These are phyloP conservation scores for Drepana falcataria DNA, from an alignment of 2,888 invertebrate genomes.

Conservation along the genomic window DNA sequence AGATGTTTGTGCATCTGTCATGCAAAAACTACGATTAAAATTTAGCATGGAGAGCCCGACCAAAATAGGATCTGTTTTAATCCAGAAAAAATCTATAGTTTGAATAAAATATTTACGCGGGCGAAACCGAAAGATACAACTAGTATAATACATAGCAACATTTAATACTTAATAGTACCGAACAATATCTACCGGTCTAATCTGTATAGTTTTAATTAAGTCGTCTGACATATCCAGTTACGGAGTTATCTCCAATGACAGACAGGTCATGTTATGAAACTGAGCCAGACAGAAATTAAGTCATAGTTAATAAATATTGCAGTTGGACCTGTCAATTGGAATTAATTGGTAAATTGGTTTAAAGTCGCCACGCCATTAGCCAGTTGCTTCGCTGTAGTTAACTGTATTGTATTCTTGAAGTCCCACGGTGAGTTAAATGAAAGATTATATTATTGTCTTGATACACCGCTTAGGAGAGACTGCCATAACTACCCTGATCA, in stretches of 20 bases:
- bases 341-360: slow-evolving; percentile 46
- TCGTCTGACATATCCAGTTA: slow-evolving; percentile 1
- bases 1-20: no score
- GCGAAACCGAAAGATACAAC: no score
- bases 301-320: slow-evolving; percentile 26
- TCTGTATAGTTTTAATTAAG: neutral
- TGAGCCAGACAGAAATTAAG: slow-evolving; percentile 19
- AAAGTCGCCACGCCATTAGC: slow-evolving; percentile 33
- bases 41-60: no score
- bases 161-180: neutral
- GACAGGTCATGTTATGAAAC: slow-evolving; percentile 9
- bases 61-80: no score
- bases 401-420: neutral
- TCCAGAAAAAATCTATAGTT: no score
- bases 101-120: no score
- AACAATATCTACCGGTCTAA: neutral
- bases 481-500: no score
- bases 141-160: no score
- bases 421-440: neutral
- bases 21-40: no score
- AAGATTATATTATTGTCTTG: neutral
- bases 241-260: slow-evolving; percentile 3
- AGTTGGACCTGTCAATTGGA: slow-evolving; percentile 44
- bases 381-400: slow-evolving; percentile 10
- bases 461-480: no score